Percentiles rank a stretch among this genome's conserved stretches.
Conservation (phyloP, 2,113 vertebrate genomes). For the Pongo pygmaeus region DNA sequence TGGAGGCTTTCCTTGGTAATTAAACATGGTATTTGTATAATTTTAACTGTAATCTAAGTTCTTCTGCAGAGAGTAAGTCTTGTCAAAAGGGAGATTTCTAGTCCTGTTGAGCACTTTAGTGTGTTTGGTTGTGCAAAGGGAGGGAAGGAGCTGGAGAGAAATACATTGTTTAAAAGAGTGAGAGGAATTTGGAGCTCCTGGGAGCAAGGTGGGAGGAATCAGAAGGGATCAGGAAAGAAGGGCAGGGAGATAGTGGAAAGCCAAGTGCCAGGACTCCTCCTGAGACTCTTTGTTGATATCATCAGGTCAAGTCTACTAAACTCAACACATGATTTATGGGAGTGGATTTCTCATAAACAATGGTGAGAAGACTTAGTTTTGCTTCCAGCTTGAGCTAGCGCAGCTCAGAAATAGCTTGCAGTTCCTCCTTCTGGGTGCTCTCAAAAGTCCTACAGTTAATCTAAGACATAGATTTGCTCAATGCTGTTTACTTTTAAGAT, state of each 20-base stretch:
- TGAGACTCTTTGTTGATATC: not conserved
- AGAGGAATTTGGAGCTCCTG: not conserved
- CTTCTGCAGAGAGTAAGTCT: not conserved
- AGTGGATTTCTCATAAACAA: conserved; percentile 37
- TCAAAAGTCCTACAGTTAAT: not conserved
- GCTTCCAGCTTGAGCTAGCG: not conserved
- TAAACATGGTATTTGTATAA: not conserved
- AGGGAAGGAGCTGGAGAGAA: not conserved
- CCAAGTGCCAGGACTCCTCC: not conserved
- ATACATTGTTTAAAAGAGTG: not conserved
- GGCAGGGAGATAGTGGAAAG: not conserved
- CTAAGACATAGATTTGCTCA: not conserved
- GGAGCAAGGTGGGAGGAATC: not conserved
- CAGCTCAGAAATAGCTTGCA: not conserved
- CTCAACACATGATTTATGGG: not conserved
- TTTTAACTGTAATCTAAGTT: not conserved
- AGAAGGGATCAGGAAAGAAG: not conserved
- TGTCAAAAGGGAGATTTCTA: not conserved
- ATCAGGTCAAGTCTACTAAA: not conserved
- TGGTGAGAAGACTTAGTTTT: not conserved
- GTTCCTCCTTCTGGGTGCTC: not conserved
- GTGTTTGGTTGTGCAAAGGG: not conserved
- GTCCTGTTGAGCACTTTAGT: not conserved
- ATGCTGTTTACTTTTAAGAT: not conserved
- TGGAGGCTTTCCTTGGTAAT: not conserved